Evolutionary conservation across 2,113 vertebrate species (phyloP).

Genomic region (Tetrax tetrax): DNA sequence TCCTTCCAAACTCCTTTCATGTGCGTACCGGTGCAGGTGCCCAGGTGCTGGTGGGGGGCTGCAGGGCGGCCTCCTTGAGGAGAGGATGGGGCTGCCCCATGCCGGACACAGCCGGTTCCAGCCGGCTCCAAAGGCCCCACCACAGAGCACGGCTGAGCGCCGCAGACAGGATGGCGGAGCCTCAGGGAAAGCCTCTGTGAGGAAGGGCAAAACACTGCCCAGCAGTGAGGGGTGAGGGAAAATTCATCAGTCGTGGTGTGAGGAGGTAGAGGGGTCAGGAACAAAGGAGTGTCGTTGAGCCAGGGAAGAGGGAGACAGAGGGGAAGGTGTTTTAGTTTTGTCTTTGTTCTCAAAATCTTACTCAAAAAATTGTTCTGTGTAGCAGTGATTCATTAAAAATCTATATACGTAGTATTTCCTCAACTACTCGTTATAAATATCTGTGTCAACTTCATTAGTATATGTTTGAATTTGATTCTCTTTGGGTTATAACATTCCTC

Average conservation of each 20-base stretch:
- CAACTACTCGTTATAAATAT: not conserved
- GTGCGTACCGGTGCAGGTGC: too few species aligned
- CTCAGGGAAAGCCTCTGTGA: accelerated
- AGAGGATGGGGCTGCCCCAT: accelerated
- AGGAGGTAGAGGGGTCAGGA: not conserved
- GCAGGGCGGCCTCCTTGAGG: not conserved
- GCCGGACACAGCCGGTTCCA: not conserved
- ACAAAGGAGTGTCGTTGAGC: not conserved
- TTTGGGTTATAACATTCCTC: not conserved
- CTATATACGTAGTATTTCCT: not conserved
- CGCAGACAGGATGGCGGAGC: accelerated
- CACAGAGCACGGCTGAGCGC: accelerated
- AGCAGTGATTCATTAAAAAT: not conserved
- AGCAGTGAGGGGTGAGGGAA: not conserved
- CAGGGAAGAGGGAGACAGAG: accelerated
- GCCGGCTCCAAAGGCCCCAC: accelerated
- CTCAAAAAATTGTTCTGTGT: not conserved
- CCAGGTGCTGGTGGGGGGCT: accelerated
- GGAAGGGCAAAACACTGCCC: not conserved
- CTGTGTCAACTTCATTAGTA: not conserved
- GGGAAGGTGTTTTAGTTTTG: not conserved
- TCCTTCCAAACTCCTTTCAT: not conserved
- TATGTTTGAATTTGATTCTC: not conserved
- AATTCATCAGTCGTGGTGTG: not conserved
- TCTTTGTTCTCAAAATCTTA: not conserved